Evolutionary conservation across 2,888 invertebrate species (phyloP).

Genomic region (Oscheius onirici): DNA sequence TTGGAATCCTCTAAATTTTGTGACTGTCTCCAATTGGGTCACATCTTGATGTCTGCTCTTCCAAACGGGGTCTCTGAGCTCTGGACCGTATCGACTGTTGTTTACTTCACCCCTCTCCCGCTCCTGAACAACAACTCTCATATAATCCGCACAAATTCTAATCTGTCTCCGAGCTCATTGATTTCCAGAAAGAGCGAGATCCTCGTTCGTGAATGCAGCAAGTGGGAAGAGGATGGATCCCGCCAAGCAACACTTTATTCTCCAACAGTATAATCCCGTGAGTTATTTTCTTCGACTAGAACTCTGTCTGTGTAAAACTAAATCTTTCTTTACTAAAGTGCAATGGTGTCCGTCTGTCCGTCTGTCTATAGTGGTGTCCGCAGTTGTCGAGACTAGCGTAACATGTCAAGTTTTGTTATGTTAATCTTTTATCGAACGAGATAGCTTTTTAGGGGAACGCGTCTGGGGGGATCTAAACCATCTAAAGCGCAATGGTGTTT

Average conservation of each 20-base stretch:
- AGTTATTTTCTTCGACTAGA: too few relatives aligned
- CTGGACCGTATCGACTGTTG: not conserved
- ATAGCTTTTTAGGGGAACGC: too few relatives aligned
- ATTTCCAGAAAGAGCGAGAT: constrained; percentile 17
- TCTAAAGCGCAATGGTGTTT: too few relatives aligned
- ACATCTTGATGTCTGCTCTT: constrained; percentile 2
- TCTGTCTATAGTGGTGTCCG: too few relatives aligned
- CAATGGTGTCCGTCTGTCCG: too few relatives aligned
- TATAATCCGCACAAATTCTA: not conserved
- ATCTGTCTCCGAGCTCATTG: not conserved
- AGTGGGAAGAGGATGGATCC: constrained; percentile 26
- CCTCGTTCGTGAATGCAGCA: constrained; percentile 26
- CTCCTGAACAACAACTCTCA: not conserved
- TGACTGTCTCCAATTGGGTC: constrained; percentile 14
- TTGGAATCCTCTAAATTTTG: constrained; percentile 10
- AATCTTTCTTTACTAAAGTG: too few relatives aligned
- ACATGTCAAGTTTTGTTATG: too few relatives aligned
- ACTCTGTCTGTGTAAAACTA: too few relatives aligned
- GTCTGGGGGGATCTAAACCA: too few relatives aligned
- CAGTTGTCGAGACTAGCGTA: too few relatives aligned
- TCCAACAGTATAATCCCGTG: constrained; percentile 25
- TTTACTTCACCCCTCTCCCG: not conserved
- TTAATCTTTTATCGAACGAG: too few relatives aligned
- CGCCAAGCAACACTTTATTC: constrained; percentile 23
- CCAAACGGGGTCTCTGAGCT: not conserved